Percentiles rank a stretch among this genome's conserved stretches.
Evolutionary conservation across 2,113 vertebrate species (phyloP).

Genomic region (Myotis lucifugus): DNA sequence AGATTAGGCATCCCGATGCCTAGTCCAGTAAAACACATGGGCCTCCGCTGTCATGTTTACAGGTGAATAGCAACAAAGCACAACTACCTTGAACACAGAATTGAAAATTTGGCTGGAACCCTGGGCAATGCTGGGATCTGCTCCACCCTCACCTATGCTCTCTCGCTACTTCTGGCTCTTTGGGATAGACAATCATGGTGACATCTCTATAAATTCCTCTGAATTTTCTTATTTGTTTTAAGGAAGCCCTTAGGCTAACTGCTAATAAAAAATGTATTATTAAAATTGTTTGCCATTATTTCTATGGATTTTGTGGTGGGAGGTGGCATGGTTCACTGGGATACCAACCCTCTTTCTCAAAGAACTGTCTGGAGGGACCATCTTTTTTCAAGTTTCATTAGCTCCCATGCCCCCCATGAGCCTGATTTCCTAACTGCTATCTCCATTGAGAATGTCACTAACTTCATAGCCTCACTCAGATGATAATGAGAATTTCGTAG

Average conservation of each 20-base stretch:
- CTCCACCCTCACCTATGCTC: too few species aligned
- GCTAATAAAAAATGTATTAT: neutral
- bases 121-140: neutral
- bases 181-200: accelerated
- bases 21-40: neutral
- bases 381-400: neutral
- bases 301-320: neutral
- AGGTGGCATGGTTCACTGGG: neutral
- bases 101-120: neutral
- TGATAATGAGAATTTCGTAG: neutral
- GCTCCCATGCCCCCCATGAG: too few species aligned
- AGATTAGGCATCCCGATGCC: accelerated
- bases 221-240: too few species aligned
- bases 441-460: neutral
- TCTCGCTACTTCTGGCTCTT: accelerated
- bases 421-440: neutral
- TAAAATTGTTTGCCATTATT: neutral
- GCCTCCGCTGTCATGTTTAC: neutral
- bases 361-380: accelerated
- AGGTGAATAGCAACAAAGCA: too few species aligned
- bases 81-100: neutral
- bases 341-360: neutral
- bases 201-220: neutral
- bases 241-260: neutral
- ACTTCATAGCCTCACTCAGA: neutral